A percentile compares a stretch with the other conserved stretches of the same genome.
These are phyloP conservation scores for Remorina albescens DNA, from an alignment of 2,797 vertebrate genomes.

Conservation along the genomic window DNA sequence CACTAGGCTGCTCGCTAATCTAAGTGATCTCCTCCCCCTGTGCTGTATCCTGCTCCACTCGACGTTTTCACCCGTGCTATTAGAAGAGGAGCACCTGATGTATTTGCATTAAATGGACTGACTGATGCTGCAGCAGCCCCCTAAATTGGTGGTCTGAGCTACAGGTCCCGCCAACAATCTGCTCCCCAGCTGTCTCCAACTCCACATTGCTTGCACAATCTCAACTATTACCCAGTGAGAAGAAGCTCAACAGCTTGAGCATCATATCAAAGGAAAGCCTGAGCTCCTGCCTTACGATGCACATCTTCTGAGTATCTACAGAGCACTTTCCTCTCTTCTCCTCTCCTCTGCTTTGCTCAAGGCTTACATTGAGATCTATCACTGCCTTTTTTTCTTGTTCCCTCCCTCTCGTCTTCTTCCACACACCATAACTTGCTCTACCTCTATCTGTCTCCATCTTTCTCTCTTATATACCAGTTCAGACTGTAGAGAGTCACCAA, in stretches of 20 bases:
- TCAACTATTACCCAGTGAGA: constrained; percentile 84
- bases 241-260: constrained; percentile 77
- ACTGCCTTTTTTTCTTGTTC: constrained; percentile 39
- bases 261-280: constrained; percentile 84
- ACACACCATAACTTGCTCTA: constrained; percentile 39
- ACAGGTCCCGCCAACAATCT: constrained; percentile 56
- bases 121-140: constrained; percentile 69
- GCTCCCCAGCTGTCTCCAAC: constrained; percentile 37
- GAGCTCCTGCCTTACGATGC: constrained; percentile 77
- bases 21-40: constrained; percentile 75
- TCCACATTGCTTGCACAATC: constrained; percentile 82
- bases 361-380: constrained; percentile 65
- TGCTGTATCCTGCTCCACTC: constrained; percentile 49
- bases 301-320: constrained; percentile 62
- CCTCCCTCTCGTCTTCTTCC: constrained; percentile 50
- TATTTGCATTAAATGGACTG: constrained; percentile 86
- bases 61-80: constrained; percentile 59
- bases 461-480: constrained; percentile 40
- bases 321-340: constrained; percentile 57
- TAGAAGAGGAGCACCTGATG: constrained; percentile 76
- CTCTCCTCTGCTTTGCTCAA: constrained; percentile 63
- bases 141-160: constrained; percentile 50
- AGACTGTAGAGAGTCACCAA: constrained; percentile 66
- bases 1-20: constrained; percentile 68
- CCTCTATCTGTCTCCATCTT: constrained; percentile 30